phyloP scores from a whole-genome alignment of 2,113 vertebrate species.

The Mirza zaza region DNA sequence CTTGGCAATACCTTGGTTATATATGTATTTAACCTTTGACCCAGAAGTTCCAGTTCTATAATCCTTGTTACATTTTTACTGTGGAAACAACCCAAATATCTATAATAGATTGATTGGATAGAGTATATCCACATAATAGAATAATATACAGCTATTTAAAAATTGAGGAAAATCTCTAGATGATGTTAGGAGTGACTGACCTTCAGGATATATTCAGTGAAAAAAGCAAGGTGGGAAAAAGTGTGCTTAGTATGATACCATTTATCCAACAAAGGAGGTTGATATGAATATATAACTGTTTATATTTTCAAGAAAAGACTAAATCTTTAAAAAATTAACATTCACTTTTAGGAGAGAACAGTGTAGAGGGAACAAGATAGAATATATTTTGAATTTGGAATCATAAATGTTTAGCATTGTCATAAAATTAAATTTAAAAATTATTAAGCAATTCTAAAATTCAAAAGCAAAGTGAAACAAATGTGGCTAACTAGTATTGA shows the following conservation, averaged over 20 bases:
- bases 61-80: not conserved
- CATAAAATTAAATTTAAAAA: conserved; percentile 27
- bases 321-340: not conserved
- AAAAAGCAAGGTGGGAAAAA: not conserved
- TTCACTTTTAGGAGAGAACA: not conserved
- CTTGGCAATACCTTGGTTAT: not conserved
- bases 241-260: not conserved
- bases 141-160: not conserved
- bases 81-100: conserved; percentile 28
- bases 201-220: not conserved
- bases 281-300: not conserved
- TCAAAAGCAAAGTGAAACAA: not conserved
- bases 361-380: not conserved
- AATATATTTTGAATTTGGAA: not conserved
- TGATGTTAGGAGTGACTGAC: not conserved
- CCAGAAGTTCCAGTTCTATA: not conserved
- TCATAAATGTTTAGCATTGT: conserved; percentile 8
- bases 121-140: not conserved
- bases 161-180: not conserved
- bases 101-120: not conserved
- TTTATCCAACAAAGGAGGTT: not conserved
- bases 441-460: conserved; percentile 6
- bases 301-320: conserved; percentile 31
- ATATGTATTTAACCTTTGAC: not conserved
- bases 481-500: not conserved